A percentile compares a stretch with the other conserved stretches of the same genome.
Evolutionary conservation across 2,113 vertebrate species (phyloP).

Genomic region (Hippocampus abdominalis): DNA sequence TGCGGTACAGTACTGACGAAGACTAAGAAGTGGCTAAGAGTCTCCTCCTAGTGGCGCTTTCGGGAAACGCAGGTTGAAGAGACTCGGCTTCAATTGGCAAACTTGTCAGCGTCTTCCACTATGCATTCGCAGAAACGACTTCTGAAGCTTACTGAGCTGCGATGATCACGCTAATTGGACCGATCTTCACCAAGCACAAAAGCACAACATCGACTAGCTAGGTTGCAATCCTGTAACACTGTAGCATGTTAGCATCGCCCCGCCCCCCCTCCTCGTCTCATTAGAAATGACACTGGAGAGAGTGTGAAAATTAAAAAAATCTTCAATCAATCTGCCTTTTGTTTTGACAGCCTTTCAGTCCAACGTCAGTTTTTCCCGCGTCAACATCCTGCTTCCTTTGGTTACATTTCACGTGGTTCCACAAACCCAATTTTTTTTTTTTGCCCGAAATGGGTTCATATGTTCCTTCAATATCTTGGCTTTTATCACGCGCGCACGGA

Average conservation of each 20-base stretch:
- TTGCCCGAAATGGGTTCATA: not conserved
- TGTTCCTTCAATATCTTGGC: not conserved
- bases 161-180: not conserved
- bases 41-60: not conserved
- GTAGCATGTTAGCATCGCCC: too few relatives aligned
- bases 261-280: too few relatives aligned
- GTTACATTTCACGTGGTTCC: not conserved
- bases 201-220: not conserved
- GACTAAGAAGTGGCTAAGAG: not conserved
- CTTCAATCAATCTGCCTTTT: too few relatives aligned
- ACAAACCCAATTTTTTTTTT: not conserved
- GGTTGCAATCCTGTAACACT: too few relatives aligned
- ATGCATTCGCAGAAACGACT: conserved; percentile 6
- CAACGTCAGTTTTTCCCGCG: not conserved
- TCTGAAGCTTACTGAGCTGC: conserved; percentile 11
- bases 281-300: too few relatives aligned
- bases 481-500: not conserved
- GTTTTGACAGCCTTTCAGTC: not conserved
- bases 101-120: not conserved
- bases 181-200: conserved; percentile 4
- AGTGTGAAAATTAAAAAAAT: too few relatives aligned
- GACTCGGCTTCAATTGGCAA: not conserved
- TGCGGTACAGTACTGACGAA: too few relatives aligned
- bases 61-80: not conserved
- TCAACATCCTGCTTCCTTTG: not conserved